These are phyloP conservation scores for Chymomyza procnemis DNA, from an alignment of 2,888 invertebrate genomes.

Conservation along the genomic window DNA sequence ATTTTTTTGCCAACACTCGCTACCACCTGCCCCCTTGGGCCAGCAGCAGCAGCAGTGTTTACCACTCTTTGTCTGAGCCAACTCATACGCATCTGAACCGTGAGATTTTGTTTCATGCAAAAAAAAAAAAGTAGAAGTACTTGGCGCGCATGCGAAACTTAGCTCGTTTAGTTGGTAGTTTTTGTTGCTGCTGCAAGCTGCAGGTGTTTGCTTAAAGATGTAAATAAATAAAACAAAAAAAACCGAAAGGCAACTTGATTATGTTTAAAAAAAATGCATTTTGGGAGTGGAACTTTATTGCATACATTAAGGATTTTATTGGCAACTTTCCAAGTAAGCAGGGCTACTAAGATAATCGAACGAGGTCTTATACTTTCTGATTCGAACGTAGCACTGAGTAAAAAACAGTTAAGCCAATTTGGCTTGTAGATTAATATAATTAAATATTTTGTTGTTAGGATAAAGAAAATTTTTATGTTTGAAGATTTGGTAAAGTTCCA, in stretches of 20 bases:
- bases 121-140: constrained; percentile 70
- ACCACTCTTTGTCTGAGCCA: constrained; percentile 38
- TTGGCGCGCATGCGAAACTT: constrained; percentile 25
- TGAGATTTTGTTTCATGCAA: constrained; percentile 72
- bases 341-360: too few relatives aligned
- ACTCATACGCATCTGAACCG: constrained; percentile 72
- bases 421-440: too few relatives aligned
- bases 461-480: too few relatives aligned
- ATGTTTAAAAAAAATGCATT: too few relatives aligned
- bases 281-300: too few relatives aligned
- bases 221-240: background rate
- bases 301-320: too few relatives aligned
- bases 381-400: too few relatives aligned
- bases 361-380: too few relatives aligned
- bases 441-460: too few relatives aligned
- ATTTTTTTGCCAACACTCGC: constrained; percentile 56
- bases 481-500: too few relatives aligned
- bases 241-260: background rate
- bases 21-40: constrained; percentile 61
- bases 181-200: constrained; percentile 23
- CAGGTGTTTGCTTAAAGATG: constrained; percentile 32
- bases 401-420: too few relatives aligned
- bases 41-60: constrained; percentile 6
- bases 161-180: constrained; percentile 5
- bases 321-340: too few relatives aligned